Conservation (phyloP, 2,888 invertebrate species). For the Leucania comma region DNA sequence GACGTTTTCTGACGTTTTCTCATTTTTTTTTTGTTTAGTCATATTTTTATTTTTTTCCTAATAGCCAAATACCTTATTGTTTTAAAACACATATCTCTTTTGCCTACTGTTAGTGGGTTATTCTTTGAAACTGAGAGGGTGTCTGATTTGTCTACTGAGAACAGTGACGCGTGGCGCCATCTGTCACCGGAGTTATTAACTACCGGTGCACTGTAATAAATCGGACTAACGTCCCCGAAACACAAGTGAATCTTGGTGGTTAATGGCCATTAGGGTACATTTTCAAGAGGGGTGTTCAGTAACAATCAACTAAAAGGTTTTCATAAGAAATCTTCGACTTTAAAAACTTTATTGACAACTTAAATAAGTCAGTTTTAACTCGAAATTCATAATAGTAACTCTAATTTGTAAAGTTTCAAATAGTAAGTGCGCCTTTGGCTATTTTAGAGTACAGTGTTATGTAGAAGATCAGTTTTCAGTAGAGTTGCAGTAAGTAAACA, state of each 20-base stretch:
- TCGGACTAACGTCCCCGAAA: conserved; percentile 20
- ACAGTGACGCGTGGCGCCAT: conserved; percentile 42
- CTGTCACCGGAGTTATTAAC: conserved; percentile 52
- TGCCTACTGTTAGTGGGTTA: conserved; percentile 1
- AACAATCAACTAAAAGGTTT: conserved; percentile 5
- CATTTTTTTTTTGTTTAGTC: not conserved
- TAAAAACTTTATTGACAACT: not conserved
- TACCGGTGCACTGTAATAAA: conserved; percentile 46
- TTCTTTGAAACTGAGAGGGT: no score
- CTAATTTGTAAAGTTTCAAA: no score
- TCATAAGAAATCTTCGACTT: not conserved
- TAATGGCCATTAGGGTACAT: conserved; percentile 28
- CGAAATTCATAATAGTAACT: no score
- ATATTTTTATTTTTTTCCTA: not conserved
- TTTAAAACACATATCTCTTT: not conserved
- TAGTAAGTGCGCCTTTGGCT: no score
- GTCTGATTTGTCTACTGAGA: no score
- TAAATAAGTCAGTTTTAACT: not conserved
- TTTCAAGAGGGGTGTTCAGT: conserved; percentile 10
- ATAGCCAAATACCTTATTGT: not conserved
- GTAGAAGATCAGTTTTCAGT: no score
- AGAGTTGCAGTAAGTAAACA: no score
- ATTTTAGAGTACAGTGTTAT: no score
- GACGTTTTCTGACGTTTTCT: not conserved
- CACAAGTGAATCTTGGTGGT: conserved; percentile 10